phyloP scores from a whole-genome alignment of 2,113 vertebrate genomes.

The Phaethon lepturus region DNA sequence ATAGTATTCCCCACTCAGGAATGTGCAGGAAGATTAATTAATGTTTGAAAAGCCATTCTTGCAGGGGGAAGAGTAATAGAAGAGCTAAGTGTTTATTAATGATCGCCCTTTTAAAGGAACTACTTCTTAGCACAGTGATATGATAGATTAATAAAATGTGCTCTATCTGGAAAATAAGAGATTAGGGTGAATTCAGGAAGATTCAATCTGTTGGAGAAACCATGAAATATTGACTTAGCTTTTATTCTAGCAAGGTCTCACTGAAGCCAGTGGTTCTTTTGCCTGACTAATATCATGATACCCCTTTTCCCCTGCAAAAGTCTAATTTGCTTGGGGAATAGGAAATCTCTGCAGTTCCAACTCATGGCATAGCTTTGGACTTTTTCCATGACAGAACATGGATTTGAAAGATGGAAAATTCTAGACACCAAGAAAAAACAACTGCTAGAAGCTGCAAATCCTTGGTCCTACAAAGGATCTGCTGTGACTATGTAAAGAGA shows the following conservation, averaged over 20 bases:
- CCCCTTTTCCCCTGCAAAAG: neutral
- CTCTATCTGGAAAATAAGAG: slow-evolving; percentile 9
- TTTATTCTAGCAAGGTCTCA: neutral
- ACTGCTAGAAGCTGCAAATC: neutral
- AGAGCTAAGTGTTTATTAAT: slow-evolving; percentile 46
- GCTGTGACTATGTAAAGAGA: neutral
- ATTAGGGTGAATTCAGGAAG: neutral
- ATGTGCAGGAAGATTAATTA: slow-evolving; percentile 44
- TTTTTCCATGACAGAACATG: neutral
- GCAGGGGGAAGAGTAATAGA: slow-evolving; percentile 39
- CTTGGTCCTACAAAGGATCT: neutral
- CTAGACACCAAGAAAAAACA: neutral
- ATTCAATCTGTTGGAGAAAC: neutral
- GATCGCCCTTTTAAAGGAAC: neutral
- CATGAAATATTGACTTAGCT: slow-evolving; percentile 1
- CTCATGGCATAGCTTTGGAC: neutral
- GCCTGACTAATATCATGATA: neutral
- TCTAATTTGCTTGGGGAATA: neutral
- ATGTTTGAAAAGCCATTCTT: slow-evolving; percentile 51
- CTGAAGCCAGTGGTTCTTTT: neutral
- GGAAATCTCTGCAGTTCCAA: neutral
- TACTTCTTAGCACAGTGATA: neutral
- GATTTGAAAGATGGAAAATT: neutral
- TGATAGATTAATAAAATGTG: slow-evolving; percentile 29
- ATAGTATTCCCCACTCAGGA: slow-evolving; percentile 33